Evolutionary conservation across 2,888 invertebrate species (phyloP).

Genomic region (Drosophila koepferae): DNA sequence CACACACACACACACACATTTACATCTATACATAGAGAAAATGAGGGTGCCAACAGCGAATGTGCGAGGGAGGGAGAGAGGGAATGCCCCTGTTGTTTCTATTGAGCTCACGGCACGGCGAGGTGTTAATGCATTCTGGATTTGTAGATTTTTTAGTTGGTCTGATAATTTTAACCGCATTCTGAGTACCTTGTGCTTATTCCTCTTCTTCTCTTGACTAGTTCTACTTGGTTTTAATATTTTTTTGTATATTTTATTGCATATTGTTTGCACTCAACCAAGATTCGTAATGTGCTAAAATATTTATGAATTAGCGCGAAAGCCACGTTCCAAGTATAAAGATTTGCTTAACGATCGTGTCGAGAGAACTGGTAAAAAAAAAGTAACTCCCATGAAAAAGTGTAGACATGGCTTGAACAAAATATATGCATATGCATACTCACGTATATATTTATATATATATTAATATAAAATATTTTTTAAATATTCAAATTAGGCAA

Average conservation of each 20-base stretch:
- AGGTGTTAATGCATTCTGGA: slow-evolving; percentile 72
- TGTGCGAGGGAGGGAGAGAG: not conserved
- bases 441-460: not conserved
- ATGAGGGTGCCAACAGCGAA: not conserved
- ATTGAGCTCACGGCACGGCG: slow-evolving; percentile 39
- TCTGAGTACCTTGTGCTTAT: slow-evolving; percentile 18
- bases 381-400: slow-evolving; percentile 7
- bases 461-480: not conserved
- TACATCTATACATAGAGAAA: not conserved
- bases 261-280: slow-evolving; percentile 25
- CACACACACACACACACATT: not conserved
- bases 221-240: not conserved
- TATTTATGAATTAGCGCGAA: slow-evolving; percentile 65
- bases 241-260: slow-evolving; percentile 29
- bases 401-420: slow-evolving; percentile 2
- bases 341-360: slow-evolving; percentile 21
- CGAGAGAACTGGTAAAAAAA: slow-evolving; percentile 4
- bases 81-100: slow-evolving; percentile 18
- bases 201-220: slow-evolving; percentile 11
- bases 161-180: slow-evolving; percentile 46
- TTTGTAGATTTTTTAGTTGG: slow-evolving; percentile 47
- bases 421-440: not conserved
- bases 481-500: not conserved
- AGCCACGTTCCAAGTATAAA: slow-evolving; percentile 38
- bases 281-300: slow-evolving; percentile 56